Conservation (phyloP, 2,797 vertebrate species). For the Craterocephalus amniculus region DNA sequence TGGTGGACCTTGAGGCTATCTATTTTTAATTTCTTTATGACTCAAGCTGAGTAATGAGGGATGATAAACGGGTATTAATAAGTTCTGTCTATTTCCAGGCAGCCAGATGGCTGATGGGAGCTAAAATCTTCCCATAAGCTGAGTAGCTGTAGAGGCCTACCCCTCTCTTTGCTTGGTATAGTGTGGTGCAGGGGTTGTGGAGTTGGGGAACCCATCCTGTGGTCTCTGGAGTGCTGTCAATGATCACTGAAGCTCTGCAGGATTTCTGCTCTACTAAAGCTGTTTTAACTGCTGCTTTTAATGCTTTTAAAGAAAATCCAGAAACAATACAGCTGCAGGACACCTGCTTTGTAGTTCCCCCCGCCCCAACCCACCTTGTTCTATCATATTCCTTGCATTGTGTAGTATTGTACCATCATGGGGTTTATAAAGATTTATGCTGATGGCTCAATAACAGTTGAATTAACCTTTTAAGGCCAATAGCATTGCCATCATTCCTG, state of each 20-base stretch:
- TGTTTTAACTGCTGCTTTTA: slow-evolving; percentile 16
- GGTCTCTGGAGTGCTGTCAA: slow-evolving; percentile 4
- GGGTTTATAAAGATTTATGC: background rate
- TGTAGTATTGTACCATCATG: background rate
- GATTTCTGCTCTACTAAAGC: slow-evolving; percentile 18
- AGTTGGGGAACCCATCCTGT: background rate
- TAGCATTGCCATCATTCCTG: no score
- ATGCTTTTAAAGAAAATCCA: slow-evolving; percentile 16
- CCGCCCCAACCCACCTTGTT: no score
- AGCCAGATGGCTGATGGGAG: slow-evolving; percentile 2
- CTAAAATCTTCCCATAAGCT: slow-evolving; percentile 31
- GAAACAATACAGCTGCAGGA: slow-evolving; percentile 55
- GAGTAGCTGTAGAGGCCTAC: slow-evolving; percentile 12
- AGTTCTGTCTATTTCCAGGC: slow-evolving; percentile 31
- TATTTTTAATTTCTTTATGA: slow-evolving; percentile 60
- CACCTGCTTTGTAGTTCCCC: slow-evolving; percentile 60
- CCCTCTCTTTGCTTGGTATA: background rate
- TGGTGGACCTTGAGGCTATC: slow-evolving; percentile 39
- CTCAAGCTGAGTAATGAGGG: slow-evolving; percentile 60
- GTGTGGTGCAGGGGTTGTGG: background rate
- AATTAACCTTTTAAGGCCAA: no score
- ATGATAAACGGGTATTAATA: slow-evolving; percentile 42
- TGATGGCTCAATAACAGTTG: no score
- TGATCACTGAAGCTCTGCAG: slow-evolving; percentile 5
- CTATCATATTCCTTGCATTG: background rate